Conservation (phyloP, 2,797 vertebrate species). For the Serranus cabrilla region DNA sequence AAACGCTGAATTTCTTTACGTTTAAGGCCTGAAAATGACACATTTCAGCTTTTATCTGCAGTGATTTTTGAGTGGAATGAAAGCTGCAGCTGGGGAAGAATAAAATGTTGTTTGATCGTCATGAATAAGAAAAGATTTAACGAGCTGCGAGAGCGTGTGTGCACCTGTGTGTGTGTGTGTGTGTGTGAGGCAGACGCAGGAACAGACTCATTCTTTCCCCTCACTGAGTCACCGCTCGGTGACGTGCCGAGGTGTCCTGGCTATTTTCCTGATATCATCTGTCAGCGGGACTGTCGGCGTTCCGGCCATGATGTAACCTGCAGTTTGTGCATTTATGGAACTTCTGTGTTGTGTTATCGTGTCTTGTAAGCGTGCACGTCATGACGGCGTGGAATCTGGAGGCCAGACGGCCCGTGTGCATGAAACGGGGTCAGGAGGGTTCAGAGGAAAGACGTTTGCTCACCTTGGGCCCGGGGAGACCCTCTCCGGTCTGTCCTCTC, state of each 20-base stretch:
- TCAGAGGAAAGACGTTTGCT: slow-evolving; percentile 25
- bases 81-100: not conserved
- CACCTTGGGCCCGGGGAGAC: slow-evolving; percentile 92
- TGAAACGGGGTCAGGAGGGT: not conserved
- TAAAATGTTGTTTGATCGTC: not conserved
- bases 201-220: slow-evolving; percentile 49
- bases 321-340: slow-evolving; percentile 26
- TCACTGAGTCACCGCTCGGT: slow-evolving; percentile 39
- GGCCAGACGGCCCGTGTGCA: slow-evolving; percentile 32
- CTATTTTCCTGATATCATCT: slow-evolving; percentile 23
- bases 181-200: slow-evolving; percentile 49
- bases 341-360: slow-evolving; percentile 44
- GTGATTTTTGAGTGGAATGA: not conserved
- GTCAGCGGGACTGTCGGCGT: too few species aligned
- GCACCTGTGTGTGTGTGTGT: not conserved
- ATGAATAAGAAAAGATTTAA: not conserved
- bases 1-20: too few species aligned
- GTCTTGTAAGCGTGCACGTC: slow-evolving; percentile 36
- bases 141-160: not conserved
- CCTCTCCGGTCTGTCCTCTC: slow-evolving; percentile 89
- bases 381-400: slow-evolving; percentile 43
- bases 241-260: slow-evolving; percentile 43
- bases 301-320: not conserved
- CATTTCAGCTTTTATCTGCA: too few species aligned
- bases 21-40: too few species aligned